Evolutionary conservation across 2,113 vertebrate genomes (phyloP).

Genomic region (Thamnophis sirtalis): DNA sequence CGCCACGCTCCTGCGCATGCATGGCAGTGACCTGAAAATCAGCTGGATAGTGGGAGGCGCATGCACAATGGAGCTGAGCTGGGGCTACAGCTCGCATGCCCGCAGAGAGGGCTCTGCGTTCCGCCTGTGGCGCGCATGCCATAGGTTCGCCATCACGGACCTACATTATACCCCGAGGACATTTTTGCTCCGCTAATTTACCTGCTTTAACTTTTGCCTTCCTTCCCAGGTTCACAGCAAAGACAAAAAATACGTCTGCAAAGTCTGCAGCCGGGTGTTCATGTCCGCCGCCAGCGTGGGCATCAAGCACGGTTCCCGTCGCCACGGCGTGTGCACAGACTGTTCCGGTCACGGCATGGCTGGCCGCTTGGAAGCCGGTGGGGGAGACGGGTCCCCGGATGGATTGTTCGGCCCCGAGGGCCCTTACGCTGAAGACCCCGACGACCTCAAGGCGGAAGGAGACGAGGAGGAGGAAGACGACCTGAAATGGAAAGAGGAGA

Average conservation of each 20-base stretch:
- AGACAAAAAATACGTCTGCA: slow-evolving; percentile 98
- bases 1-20: no score
- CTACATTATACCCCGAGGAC: neutral
- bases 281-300: slow-evolving; percentile 97
- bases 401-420: slow-evolving; percentile 82
- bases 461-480: slow-evolving; percentile 84
- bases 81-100: no score
- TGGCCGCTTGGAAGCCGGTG: slow-evolving; percentile 76
- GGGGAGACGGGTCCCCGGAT: slow-evolving; percentile 82
- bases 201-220: neutral
- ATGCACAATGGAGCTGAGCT: no score
- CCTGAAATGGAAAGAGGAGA: slow-evolving; percentile 81
- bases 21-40: no score
- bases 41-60: no score
- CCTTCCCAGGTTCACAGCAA: slow-evolving; percentile 91
- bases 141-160: no score
- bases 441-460: slow-evolving; percentile 73
- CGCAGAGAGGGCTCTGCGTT: no score
- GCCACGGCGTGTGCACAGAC: slow-evolving; percentile 90
- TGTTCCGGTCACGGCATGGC: slow-evolving; percentile 84
- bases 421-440: slow-evolving; percentile 82
- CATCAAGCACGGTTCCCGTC: slow-evolving; percentile 93
- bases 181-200: fast-evolving
- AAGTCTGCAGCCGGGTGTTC: slow-evolving; percentile 95
- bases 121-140: no score